Evolutionary conservation across 2,888 invertebrate genomes (phyloP).

Genomic region (Boloria euphrosyne): DNA sequence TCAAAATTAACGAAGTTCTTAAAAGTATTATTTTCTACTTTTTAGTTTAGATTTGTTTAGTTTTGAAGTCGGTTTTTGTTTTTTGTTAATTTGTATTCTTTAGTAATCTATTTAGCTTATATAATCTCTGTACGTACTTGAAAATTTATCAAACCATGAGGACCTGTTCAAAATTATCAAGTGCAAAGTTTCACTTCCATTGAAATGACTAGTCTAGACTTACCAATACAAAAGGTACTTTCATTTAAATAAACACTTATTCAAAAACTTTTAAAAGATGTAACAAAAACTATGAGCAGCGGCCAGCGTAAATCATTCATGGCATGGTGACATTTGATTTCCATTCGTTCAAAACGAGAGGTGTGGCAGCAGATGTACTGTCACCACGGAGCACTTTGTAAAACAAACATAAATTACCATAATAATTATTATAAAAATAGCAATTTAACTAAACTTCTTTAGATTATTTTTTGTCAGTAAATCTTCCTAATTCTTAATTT

Average conservation of each 20-base stretch:
- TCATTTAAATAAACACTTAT: slow-evolving; percentile 41
- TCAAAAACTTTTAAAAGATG: slow-evolving; percentile 44
- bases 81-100: neutral
- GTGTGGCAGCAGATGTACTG: slow-evolving; percentile 37
- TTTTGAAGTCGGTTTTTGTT: too few species aligned
- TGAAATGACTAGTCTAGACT: slow-evolving; percentile 41
- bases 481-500: too few species aligned
- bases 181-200: slow-evolving; percentile 37
- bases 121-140: neutral
- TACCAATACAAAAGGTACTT: slow-evolving; percentile 39
- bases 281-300: slow-evolving; percentile 43
- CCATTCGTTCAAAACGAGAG: slow-evolving; percentile 39
- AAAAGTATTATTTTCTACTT: too few species aligned
- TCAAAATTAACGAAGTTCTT: too few species aligned
- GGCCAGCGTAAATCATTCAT: slow-evolving; percentile 42
- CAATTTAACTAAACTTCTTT: too few species aligned
- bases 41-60: too few species aligned
- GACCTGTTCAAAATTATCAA: slow-evolving; percentile 1
- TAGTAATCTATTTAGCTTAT: neutral
- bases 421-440: neutral
- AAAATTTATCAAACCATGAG: neutral
- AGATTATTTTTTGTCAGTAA: too few species aligned
- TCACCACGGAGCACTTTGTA: slow-evolving; percentile 15
- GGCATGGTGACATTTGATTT: slow-evolving; percentile 46
- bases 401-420: slow-evolving; percentile 15